phyloP scores from a whole-genome alignment of 2,888 invertebrate species.

The Acanthosoma haemorrhoidale region DNA sequence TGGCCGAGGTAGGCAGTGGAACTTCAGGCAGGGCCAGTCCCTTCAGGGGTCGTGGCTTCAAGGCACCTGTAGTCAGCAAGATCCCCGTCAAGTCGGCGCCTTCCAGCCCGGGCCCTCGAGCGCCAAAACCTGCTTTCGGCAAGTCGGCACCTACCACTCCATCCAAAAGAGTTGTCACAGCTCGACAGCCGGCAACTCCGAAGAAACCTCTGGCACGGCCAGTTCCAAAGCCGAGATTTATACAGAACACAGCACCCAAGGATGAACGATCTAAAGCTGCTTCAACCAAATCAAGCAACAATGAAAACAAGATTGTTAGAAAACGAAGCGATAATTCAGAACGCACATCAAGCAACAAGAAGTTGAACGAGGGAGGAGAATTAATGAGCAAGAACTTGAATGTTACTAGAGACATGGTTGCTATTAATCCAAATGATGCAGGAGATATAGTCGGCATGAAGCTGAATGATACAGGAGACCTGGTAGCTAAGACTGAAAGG shows the following conservation, averaged over 20 bases:
- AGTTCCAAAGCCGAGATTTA: not conserved
- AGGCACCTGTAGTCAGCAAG: constrained; percentile 50
- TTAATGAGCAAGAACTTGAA: no score
- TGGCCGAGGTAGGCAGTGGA: constrained; percentile 50
- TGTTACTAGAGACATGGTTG: no score
- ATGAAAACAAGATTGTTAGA: not conserved
- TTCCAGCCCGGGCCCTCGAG: constrained; percentile 26
- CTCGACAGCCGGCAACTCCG: not conserved
- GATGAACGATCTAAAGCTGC: not conserved
- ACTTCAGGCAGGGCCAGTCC: constrained; percentile 55
- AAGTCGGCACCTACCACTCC: constrained; percentile 49
- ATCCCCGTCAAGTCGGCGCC: constrained; percentile 51
- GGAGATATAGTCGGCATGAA: no score
- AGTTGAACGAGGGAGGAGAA: not conserved
- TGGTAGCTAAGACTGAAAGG: not conserved
- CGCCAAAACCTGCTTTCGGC: constrained; percentile 44
- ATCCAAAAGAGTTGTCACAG: constrained; percentile 41
- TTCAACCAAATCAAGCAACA: not conserved
- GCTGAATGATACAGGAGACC: not conserved
- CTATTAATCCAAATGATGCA: no score
- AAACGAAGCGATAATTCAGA: not conserved
- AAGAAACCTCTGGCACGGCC: not conserved
- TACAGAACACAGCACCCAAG: not conserved
- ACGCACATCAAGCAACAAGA: not conserved
- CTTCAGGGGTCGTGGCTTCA: constrained; percentile 57